These are phyloP conservation scores for Brenthis hecate DNA, from an alignment of 2,888 invertebrate genomes.

Conservation along the genomic window DNA sequence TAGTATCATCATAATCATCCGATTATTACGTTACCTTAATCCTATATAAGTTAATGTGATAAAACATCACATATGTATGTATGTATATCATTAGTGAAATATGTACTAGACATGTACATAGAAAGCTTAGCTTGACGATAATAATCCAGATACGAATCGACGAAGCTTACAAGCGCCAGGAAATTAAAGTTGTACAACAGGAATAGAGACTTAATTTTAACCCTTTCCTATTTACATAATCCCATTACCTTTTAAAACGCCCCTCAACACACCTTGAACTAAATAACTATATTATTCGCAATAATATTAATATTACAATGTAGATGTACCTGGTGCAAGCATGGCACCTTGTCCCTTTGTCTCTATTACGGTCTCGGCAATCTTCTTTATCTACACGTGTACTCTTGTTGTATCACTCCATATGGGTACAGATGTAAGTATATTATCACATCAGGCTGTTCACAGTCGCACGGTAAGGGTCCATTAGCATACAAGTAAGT, in stretches of 20 bases:
- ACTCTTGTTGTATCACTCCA: constrained; percentile 77
- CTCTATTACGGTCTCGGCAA: constrained; percentile 68
- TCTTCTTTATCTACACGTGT: constrained; percentile 74
- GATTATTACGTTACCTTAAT: no score
- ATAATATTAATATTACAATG: constrained; percentile 43
- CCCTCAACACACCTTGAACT: constrained; percentile 43
- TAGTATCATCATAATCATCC: no score
- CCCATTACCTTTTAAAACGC: constrained; percentile 53
- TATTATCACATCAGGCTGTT: constrained; percentile 78
- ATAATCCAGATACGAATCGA: constrained; percentile 39
- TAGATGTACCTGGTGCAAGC: constrained; percentile 43
- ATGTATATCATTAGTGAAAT: constrained; percentile 2
- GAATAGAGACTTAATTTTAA: constrained; percentile 56
- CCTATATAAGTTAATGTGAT: no score
- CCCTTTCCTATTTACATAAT: constrained; percentile 60
- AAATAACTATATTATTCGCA: constrained; percentile 30
- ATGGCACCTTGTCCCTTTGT: constrained; percentile 70
- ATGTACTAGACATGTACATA: constrained; percentile 13
- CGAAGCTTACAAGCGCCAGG: constrained; percentile 51
- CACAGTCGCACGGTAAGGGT: constrained; percentile 71
- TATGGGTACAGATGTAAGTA: constrained; percentile 64
- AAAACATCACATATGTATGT: no score
- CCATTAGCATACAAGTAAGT: constrained; percentile 79
- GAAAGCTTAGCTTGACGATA: constrained; percentile 17
- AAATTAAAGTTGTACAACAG: constrained; percentile 59